These are phyloP conservation scores for Periparus ater DNA, from an alignment of 2,797 vertebrate species.

Conservation along the genomic window DNA sequence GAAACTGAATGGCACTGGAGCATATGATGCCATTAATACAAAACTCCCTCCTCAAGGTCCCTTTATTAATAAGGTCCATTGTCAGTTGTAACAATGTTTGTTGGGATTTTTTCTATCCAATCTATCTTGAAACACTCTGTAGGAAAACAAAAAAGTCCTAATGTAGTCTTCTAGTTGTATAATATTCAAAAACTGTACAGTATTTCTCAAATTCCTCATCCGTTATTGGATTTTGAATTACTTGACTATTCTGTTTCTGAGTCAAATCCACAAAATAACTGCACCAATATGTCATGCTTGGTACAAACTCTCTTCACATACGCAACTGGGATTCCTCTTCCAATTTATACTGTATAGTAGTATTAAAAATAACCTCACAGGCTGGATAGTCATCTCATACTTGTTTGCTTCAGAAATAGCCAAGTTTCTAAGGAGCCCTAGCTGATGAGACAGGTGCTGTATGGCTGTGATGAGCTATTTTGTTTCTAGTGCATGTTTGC, in stretches of 20 bases:
- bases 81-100: slow-evolving; percentile 40
- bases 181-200: slow-evolving; percentile 62
- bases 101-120: slow-evolving; percentile 26
- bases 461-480: slow-evolving; percentile 54
- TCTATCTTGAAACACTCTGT: slow-evolving; percentile 59
- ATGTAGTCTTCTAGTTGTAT: slow-evolving; percentile 56
- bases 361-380: slow-evolving; percentile 56
- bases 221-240: slow-evolving; percentile 76
- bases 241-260: slow-evolving; percentile 75
- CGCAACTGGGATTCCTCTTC: slow-evolving; percentile 70
- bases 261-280: slow-evolving; percentile 58
- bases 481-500: slow-evolving; percentile 71
- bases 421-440: slow-evolving; percentile 64
- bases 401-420: slow-evolving; percentile 68
- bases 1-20: slow-evolving; percentile 34
- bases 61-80: slow-evolving; percentile 21
- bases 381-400: slow-evolving; percentile 75
- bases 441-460: slow-evolving; percentile 63
- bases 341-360: slow-evolving; percentile 60
- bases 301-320: slow-evolving; percentile 65
- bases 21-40: not conserved
- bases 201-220: slow-evolving; percentile 65
- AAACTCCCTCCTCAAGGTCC: not conserved
- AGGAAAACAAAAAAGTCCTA: slow-evolving; percentile 55
- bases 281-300: slow-evolving; percentile 51